phyloP scores from a whole-genome alignment of 53 echinoderm and acorn worm species.

The Stichopus horrens region DNA sequence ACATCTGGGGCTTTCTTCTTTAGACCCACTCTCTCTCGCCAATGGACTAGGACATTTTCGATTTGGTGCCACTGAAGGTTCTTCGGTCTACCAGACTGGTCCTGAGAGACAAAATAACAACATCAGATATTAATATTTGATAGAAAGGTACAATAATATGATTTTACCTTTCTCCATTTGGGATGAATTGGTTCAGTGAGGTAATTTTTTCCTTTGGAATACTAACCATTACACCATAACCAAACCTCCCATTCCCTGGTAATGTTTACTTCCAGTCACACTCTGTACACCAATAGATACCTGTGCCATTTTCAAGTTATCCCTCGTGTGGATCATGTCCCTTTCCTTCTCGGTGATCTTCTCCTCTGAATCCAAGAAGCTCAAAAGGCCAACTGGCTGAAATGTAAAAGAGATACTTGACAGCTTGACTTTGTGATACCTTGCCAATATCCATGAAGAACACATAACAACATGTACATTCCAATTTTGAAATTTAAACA shows the following conservation, averaged over 20 bases:
- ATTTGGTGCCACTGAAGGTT: constrained; percentile 93
- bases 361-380: constrained; percentile 81
- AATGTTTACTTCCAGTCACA: no score
- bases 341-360: constrained; percentile 90
- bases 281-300: background rate
- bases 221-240: no score
- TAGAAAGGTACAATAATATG: background rate
- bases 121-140: background rate
- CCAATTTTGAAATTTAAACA: no score
- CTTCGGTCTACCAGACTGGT: constrained; percentile 78
- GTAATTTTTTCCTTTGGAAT: no score
- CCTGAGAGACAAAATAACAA: constrained; percentile 50
- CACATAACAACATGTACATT: no score
- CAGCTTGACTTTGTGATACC: no score
- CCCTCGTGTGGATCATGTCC: constrained; percentile 89
- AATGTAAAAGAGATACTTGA: background rate
- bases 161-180: no score
- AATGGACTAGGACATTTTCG: constrained; percentile 87
- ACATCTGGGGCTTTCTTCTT: constrained; percentile 80
- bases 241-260: no score
- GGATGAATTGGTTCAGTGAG: no score
- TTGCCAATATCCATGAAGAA: no score
- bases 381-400: constrained; percentile 82
- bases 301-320: constrained; percentile 95
- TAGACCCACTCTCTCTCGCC: constrained; percentile 79